phyloP scores from a whole-genome alignment of 2,113 vertebrate species.

The Saguinus midas region DNA sequence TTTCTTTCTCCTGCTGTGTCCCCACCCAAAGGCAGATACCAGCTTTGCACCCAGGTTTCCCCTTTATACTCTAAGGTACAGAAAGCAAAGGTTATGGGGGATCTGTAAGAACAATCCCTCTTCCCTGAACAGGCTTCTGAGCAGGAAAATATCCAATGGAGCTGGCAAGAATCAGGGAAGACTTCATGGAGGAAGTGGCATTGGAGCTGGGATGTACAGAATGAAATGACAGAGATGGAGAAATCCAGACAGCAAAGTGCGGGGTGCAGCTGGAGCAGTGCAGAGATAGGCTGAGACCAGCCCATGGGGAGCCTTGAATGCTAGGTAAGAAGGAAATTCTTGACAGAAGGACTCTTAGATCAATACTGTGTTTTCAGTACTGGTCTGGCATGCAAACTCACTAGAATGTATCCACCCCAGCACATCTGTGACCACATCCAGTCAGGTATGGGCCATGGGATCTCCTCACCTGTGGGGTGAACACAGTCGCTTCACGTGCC shows the following conservation, averaged over 20 bases:
- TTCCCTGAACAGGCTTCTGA: not conserved
- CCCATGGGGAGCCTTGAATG: rapidly evolving
- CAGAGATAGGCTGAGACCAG: not conserved
- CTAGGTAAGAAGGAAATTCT: not conserved
- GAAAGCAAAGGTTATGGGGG: not conserved
- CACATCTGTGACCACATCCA: not conserved
- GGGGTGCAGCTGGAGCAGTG: not conserved
- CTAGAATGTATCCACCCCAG: not conserved
- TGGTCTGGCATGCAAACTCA: not conserved
- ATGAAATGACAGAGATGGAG: not conserved
- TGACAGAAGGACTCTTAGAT: not conserved
- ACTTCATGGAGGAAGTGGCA: not conserved
- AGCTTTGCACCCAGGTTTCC: not conserved
- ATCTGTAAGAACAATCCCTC: not conserved
- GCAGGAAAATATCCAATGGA: not conserved
- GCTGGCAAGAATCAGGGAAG: not conserved
- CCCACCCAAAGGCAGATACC: not conserved
- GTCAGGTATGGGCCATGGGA: not conserved
- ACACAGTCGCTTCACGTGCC: not conserved
- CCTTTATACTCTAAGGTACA: not conserved
- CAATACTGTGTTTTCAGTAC: not conserved
- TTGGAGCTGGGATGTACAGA: not conserved
- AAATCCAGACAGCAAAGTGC: not conserved
- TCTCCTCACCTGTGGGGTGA: not conserved
- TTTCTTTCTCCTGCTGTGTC: not conserved